Evolutionary conservation across 2,797 vertebrate genomes (phyloP).

Genomic region (Fringilla coelebs): DNA sequence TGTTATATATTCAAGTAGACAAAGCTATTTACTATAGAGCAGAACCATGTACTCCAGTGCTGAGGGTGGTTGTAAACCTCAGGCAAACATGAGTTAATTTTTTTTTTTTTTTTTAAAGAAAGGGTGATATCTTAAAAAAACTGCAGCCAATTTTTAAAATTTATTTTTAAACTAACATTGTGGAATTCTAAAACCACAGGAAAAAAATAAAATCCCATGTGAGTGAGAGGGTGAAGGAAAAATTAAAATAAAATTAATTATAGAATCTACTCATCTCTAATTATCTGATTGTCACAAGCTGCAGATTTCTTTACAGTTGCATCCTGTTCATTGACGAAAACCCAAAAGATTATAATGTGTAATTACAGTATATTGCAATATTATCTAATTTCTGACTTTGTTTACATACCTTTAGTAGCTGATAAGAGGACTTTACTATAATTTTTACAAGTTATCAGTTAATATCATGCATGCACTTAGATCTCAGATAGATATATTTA

Average conservation of each 20-base stretch:
- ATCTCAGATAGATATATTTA: background rate
- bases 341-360: background rate
- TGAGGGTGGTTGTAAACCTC: background rate
- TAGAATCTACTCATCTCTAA: background rate
- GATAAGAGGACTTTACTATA: background rate
- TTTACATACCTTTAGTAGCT: background rate
- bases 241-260: background rate
- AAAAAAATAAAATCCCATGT: background rate
- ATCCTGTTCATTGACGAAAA: background rate
- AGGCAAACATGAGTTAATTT: background rate
- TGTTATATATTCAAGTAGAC: background rate
- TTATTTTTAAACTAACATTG: background rate
- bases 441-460: background rate
- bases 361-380: background rate
- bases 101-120: background rate
- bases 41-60: background rate
- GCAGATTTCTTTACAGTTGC: background rate
- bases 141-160: background rate
- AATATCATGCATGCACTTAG: background rate
- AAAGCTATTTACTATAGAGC: background rate
- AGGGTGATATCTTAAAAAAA: background rate
- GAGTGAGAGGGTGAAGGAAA: accelerated
- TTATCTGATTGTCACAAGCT: background rate
- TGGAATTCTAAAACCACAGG: background rate
- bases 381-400: background rate